These are phyloP conservation scores for Mystacornis crossleyi DNA, from an alignment of 2,113 vertebrate genomes.

Conservation along the genomic window DNA sequence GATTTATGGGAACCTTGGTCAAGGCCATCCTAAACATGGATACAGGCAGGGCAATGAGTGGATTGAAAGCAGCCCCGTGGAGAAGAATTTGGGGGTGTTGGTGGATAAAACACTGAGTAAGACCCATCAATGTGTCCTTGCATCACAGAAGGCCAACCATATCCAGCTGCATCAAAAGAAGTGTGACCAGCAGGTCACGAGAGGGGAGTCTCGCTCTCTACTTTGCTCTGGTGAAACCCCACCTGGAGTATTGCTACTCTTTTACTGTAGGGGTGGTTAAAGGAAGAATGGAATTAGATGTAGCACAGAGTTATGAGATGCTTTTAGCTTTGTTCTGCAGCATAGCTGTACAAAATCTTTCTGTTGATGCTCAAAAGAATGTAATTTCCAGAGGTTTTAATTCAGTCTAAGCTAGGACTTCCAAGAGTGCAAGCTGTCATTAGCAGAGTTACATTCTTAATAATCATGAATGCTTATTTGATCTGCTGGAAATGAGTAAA, in stretches of 20 bases:
- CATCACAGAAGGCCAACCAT: neutral
- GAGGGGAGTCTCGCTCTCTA: neutral
- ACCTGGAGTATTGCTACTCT: neutral
- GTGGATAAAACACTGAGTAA: neutral
- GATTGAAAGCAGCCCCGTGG: neutral
- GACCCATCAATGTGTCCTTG: rapidly evolving
- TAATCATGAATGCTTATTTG: neutral
- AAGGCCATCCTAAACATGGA: neutral
- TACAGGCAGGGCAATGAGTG: neutral
- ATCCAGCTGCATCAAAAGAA: neutral
- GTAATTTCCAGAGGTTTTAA: neutral
- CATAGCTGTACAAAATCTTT: neutral
- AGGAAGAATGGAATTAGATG: neutral
- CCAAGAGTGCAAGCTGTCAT: neutral
- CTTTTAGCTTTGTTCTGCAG: neutral
- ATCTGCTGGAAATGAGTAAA: neutral
- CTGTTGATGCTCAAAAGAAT: neutral
- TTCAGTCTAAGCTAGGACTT: neutral
- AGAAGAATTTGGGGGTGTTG: neutral
- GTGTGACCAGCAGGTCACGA: neutral
- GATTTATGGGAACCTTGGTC: neutral
- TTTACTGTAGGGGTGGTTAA: neutral
- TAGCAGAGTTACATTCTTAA: neutral
- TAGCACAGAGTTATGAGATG: neutral
- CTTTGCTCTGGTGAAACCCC: neutral